Percentiles rank a stretch among this genome's conserved stretches.
Evolutionary conservation across 2,888 invertebrate species (phyloP).

Genomic region (Dasypogon diadema): DNA sequence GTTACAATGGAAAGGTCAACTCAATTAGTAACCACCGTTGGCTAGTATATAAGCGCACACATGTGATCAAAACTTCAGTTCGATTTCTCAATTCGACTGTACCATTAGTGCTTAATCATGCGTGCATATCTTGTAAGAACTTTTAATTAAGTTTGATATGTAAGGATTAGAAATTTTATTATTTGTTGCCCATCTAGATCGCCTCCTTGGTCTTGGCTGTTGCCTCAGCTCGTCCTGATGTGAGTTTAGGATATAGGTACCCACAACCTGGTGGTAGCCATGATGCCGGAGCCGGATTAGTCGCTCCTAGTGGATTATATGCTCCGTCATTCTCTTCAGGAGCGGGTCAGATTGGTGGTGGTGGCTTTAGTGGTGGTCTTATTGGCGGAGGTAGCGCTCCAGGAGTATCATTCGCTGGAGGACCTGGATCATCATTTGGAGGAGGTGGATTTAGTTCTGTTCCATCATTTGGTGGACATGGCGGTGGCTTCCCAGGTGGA

Average conservation of each 20-base stretch:
- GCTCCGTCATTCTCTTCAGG: slow-evolving; percentile 11
- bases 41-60: slow-evolving; percentile 52
- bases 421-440: not conserved
- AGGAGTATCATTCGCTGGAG: slow-evolving; percentile 19
- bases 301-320: slow-evolving; percentile 19
- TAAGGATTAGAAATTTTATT: not conserved
- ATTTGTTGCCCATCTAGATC: not conserved
- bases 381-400: slow-evolving; percentile 4
- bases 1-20: slow-evolving; percentile 54
- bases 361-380: not conserved
- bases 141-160: not conserved
- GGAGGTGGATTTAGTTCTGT: slow-evolving; percentile 2
- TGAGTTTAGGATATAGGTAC: slow-evolving; percentile 54
- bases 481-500: not conserved
- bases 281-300: not conserved
- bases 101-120: slow-evolving; percentile 50
- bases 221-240: slow-evolving; percentile 54
- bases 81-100: slow-evolving; percentile 47
- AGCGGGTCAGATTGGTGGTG: slow-evolving; percentile 9
- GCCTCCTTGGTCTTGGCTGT: slow-evolving; percentile 1
- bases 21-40: slow-evolving; percentile 53
- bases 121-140: slow-evolving; percentile 53
- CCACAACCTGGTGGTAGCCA: slow-evolving; percentile 39
- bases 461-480: not conserved
- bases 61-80: slow-evolving; percentile 51